Base-by-base conservation (phyloP, 2,113 vertebrate species). In the Pterophyllum scalare region DNA sequence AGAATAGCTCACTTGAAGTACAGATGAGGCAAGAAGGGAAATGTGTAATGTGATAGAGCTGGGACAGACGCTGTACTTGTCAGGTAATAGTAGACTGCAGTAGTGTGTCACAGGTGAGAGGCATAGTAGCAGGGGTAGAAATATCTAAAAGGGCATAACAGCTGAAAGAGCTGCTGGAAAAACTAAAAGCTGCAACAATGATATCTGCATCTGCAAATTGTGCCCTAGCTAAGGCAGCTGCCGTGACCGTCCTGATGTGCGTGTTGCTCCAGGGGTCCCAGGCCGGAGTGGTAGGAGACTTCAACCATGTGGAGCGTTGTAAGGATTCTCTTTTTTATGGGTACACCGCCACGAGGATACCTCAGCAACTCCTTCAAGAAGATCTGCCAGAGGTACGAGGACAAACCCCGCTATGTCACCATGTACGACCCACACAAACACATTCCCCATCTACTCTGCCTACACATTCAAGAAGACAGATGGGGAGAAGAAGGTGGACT, bases 381-480 rank as follows among this genome's bases (percentile, higher is more conserved):
- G 91, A 94, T 95, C 81, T 95, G 94, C 85, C 94, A 95, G 80
- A 80, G 19, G 13, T 95, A 94, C 1, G 91, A 89, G 78, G 90
- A 94, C 40, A 89, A 89, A 65, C 94, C 95, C 1, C 76, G 91
- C 56, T 95, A 92, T 7, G 87, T 90, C 72, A 94, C 94, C 10
- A 88, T 95, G 56, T 96, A 96, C 7, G 92, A 95, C 88, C 28
- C 93, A 24, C 67, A 77, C 35, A 92, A 61, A 59, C 93, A 85
- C 84, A 87, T 95, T 95, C 60, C 95, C 94, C 2, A 38, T 95
- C 80, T 95, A 94, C 57, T 95, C 94, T 0, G 94, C 94, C 0
- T 96, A 95, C n/a, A 90, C 77, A 2, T 96, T 95, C 83, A 94
- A 94, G 91, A 95, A 94, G 89, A 92, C 94, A 0, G 94, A 94